phyloP scores from a whole-genome alignment of 2,888 invertebrate species.

The Ophion slaviceki region DNA sequence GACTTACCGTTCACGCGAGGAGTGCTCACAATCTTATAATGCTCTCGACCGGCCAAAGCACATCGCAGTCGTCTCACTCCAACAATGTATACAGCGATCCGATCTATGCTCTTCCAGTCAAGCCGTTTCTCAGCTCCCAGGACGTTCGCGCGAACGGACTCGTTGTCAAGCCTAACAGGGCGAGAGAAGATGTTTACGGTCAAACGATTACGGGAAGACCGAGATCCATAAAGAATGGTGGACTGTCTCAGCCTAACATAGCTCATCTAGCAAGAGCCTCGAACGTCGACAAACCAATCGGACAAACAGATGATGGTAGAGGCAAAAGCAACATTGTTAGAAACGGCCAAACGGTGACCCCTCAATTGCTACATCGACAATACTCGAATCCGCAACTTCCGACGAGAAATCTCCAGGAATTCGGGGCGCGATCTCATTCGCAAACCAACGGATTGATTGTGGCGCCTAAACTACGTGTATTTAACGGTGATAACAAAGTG shows the following conservation, averaged over 20 bases:
- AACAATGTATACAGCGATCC: conserved; percentile 78
- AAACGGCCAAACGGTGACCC: conserved; percentile 39
- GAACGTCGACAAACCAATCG: conserved; percentile 35
- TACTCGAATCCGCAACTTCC: conserved; percentile 79
- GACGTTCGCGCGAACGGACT: conserved; percentile 78
- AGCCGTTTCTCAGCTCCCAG: conserved; percentile 81
- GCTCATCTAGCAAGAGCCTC: conserved; percentile 60
- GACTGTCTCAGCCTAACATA: conserved; percentile 75
- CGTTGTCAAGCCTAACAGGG: conserved; percentile 68
- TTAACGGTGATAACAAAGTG: conserved; percentile 45
- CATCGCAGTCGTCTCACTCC: conserved; percentile 67
- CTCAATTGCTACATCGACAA: conserved; percentile 74
- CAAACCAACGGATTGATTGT: conserved; percentile 26
- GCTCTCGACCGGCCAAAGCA: conserved; percentile 53
- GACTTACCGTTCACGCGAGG: conserved; percentile 67
- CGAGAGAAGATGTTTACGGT: conserved; percentile 67
- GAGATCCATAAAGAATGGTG: conserved; percentile 69
- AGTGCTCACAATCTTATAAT: conserved; percentile 76
- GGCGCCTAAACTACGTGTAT: conserved; percentile 42
- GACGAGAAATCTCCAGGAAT: conserved; percentile 65
- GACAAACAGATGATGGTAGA: conserved; percentile 37
- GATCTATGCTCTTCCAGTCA: conserved; percentile 80
- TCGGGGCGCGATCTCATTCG: conserved; percentile 10
- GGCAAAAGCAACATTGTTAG: conserved; percentile 26
- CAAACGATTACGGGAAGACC: conserved; percentile 63